Evolutionary conservation across 2,113 vertebrate species (phyloP).

Genomic region (Oreochromis niloticus): DNA sequence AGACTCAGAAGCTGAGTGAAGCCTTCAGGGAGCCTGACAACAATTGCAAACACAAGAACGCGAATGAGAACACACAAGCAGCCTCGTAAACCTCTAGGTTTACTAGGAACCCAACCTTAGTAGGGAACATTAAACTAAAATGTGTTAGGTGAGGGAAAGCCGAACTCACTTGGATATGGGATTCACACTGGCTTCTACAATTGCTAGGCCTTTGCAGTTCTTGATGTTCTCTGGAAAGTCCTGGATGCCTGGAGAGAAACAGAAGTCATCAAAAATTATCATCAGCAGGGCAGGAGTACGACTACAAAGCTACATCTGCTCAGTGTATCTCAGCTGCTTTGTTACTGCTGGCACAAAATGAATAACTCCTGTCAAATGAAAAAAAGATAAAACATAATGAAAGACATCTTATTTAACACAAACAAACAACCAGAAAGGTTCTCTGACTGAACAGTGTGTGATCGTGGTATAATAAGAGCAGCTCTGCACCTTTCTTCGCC

Average conservation of each 20-base stretch:
- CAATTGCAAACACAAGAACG: neutral
- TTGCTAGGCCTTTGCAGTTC: slow-evolving; percentile 92
- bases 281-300: neutral
- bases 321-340: neutral
- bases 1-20: slow-evolving; percentile 96
- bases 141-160: neutral
- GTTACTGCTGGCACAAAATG: neutral
- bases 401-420: neutral
- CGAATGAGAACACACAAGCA: neutral
- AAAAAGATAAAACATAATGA: neutral
- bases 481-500: slow-evolving; percentile 24
- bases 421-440: neutral
- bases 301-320: neutral
- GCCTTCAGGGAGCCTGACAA: slow-evolving; percentile 89
- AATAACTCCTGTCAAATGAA: neutral
- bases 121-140: neutral
- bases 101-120: neutral
- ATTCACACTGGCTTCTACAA: slow-evolving; percentile 97
- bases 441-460: neutral
- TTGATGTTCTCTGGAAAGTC: slow-evolving; percentile 99
- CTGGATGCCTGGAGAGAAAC: slow-evolving; percentile 86
- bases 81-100: neutral
- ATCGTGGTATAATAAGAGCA: neutral
- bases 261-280: neutral
- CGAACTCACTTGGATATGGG: slow-evolving; percentile 95